phyloP scores from a whole-genome alignment of 2,797 vertebrate species.

The Thripadectes ignobilis region DNA sequence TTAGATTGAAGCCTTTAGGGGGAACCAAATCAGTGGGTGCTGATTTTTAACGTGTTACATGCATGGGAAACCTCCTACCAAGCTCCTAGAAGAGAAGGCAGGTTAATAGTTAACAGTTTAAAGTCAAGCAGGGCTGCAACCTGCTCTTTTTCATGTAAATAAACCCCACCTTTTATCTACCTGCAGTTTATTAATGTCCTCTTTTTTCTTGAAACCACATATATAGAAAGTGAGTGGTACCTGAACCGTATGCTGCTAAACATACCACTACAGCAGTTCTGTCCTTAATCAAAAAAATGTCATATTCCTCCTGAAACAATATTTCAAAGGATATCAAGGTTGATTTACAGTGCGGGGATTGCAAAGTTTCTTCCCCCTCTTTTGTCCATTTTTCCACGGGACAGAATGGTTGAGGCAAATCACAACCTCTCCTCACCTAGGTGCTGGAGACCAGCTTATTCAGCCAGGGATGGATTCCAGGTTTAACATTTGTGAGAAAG shows the following conservation, averaged over 20 bases:
- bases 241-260: background rate
- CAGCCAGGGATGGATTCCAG: background rate
- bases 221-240: background rate
- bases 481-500: background rate
- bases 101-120: slow-evolving; percentile 3
- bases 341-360: background rate
- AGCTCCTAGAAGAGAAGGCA: background rate
- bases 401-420: background rate
- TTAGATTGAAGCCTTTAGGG: background rate
- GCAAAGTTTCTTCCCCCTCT: background rate
- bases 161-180: background rate
- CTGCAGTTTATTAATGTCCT: background rate
- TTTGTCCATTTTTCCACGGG: background rate
- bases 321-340: background rate
- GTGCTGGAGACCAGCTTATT: background rate
- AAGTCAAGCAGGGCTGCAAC: background rate
- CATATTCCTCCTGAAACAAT: background rate
- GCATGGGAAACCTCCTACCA: background rate
- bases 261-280: background rate
- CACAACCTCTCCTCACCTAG: background rate
- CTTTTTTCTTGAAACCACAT: background rate
- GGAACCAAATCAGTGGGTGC: background rate
- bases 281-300: background rate
- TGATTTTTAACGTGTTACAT: background rate
- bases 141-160: slow-evolving; percentile 16